A percentile compares a stretch with the other conserved stretches of the same genome.
These are phyloP conservation scores for Theocolax elegans DNA, from an alignment of 1,140 invertebrate species.

Conservation along the genomic window DNA sequence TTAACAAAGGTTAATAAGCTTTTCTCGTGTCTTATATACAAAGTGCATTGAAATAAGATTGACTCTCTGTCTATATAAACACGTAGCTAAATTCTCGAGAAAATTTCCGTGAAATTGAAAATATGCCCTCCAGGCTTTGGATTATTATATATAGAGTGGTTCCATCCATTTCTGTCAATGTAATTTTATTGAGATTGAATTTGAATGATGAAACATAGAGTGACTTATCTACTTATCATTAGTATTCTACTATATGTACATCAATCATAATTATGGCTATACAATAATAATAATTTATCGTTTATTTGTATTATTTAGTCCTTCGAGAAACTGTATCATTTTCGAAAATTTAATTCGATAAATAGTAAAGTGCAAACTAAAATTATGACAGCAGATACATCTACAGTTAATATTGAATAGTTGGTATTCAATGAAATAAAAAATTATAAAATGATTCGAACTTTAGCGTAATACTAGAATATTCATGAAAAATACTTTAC, in stretches of 20 bases:
- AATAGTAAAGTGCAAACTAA: too few species aligned
- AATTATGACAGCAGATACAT: too few species aligned
- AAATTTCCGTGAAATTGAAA: not conserved
- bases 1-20: not conserved
- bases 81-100: not conserved
- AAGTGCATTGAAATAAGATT: slow-evolving; percentile 7
- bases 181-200: not conserved
- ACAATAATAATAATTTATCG: too few species aligned
- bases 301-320: slow-evolving; percentile 18
- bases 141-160: slow-evolving; percentile 6
- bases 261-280: too few species aligned
- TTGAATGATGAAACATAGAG: not conserved
- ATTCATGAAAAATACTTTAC: too few species aligned
- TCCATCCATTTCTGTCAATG: not conserved
- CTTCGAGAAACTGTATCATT: too few species aligned
- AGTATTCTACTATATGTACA: too few species aligned
- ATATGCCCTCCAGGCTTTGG: not conserved
- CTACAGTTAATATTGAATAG: too few species aligned
- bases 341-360: too few species aligned
- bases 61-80: slow-evolving; percentile 15
- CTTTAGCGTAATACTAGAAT: too few species aligned
- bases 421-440: too few species aligned
- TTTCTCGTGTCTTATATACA: slow-evolving; percentile 3
- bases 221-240: not conserved
- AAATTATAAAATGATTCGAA: too few species aligned